These are phyloP conservation scores for Paralichthys olivaceus DNA, from an alignment of 2,113 vertebrate genomes.

Conservation along the genomic window DNA sequence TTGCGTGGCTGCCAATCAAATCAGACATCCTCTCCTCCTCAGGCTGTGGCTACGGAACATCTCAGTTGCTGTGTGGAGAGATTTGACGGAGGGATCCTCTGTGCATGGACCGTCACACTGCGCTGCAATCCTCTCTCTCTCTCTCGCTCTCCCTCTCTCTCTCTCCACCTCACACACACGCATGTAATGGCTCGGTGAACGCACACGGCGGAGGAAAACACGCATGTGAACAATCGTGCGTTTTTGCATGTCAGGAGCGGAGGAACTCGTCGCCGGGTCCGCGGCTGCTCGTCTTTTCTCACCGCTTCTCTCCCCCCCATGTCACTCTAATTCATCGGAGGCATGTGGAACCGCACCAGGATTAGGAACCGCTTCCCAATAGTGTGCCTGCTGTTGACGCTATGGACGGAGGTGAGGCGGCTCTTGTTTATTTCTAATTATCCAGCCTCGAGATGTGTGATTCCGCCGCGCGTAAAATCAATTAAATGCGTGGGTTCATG, in stretches of 20 bases:
- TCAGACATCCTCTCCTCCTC: constrained; percentile 79
- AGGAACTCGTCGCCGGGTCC: constrained; percentile 79
- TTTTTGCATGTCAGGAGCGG: constrained; percentile 80
- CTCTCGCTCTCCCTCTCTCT: constrained; percentile 14
- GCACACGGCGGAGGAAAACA: constrained; percentile 41
- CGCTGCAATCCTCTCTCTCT: constrained; percentile 68
- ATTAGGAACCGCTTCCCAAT: constrained; percentile 80
- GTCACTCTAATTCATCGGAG: constrained; percentile 82
- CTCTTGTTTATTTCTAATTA: constrained; percentile 22
- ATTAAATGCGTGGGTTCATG: constrained; percentile 10
- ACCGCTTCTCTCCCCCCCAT: constrained; percentile 48
- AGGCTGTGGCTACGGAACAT: constrained; percentile 77
- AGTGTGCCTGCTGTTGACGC: constrained; percentile 83
- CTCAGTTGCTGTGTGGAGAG: constrained; percentile 84
- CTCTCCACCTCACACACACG: constrained; percentile 16
- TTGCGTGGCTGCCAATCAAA: constrained; percentile 81
- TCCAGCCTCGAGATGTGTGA: neutral
- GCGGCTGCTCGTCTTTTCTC: constrained; percentile 78
- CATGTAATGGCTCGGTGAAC: constrained; percentile 68
- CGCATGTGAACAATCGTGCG: constrained; percentile 58
- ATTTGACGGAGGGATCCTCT: constrained; percentile 82
- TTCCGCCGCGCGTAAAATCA: neutral
- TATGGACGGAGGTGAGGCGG: constrained; percentile 82
- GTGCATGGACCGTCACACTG: constrained; percentile 76
- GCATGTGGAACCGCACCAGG: constrained; percentile 85